phyloP scores from a whole-genome alignment of 2,888 invertebrate genomes.

The Synanthedon myopaeformis region DNA sequence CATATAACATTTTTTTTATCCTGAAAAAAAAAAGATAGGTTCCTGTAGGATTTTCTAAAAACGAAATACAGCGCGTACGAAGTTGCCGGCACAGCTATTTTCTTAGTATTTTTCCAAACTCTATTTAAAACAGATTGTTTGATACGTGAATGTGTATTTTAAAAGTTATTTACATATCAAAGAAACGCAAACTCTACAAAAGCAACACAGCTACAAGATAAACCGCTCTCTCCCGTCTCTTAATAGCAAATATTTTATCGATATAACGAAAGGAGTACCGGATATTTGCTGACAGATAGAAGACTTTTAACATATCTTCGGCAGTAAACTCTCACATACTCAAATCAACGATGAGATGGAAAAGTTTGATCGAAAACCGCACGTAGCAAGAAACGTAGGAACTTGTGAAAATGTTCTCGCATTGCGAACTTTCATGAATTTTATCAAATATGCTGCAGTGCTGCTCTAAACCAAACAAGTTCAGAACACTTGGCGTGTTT shows the following conservation, averaged over 20 bases:
- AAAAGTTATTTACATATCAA: too few relatives aligned
- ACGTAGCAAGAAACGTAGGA: conserved; percentile 41
- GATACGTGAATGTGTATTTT: too few relatives aligned
- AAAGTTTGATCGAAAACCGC: conserved; percentile 64
- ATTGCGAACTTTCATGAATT: conserved; percentile 40
- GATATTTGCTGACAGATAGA: not conserved
- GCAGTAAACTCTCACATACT: conserved; percentile 13
- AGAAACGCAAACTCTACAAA: not conserved
- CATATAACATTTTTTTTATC: too few relatives aligned
- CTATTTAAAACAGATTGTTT: too few relatives aligned
- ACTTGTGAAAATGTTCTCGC: conserved; percentile 41
- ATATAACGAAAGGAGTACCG: not conserved
- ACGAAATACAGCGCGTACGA: too few relatives aligned
- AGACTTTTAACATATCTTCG: conserved; percentile 15
- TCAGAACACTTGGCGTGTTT: conserved; percentile 40
- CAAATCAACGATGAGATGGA: conserved; percentile 31
- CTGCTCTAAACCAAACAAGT: conserved; percentile 42
- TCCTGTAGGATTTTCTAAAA: too few relatives aligned
- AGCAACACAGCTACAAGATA: conserved; percentile 2
- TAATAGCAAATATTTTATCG: not conserved
- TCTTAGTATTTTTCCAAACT: too few relatives aligned
- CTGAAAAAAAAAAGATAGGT: too few relatives aligned
- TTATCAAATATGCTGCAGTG: conserved; percentile 48
- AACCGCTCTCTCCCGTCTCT: not conserved
- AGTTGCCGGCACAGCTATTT: too few relatives aligned